Percentiles rank a stretch among this genome's conserved stretches.
Evolutionary conservation across 2,888 invertebrate genomes (phyloP).

Genomic region (Phanerotoma sp.): DNA sequence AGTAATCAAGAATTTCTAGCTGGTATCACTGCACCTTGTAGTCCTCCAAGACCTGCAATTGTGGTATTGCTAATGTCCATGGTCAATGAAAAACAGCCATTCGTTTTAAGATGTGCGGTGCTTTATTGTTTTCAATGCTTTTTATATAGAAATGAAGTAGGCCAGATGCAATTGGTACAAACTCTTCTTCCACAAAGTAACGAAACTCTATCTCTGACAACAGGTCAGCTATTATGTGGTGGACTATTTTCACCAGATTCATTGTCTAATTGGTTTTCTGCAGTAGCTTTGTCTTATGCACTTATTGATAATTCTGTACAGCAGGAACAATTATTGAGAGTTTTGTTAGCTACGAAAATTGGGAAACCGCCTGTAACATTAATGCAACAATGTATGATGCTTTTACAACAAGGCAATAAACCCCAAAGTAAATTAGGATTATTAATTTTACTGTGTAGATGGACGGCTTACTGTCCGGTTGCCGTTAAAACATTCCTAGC

Average conservation of each 20-base stretch:
- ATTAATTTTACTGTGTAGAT: slow-evolving; percentile 85
- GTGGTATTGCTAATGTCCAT: slow-evolving; percentile 96
- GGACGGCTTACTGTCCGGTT: slow-evolving; percentile 81
- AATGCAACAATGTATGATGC: slow-evolving; percentile 82
- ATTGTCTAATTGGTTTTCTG: slow-evolving; percentile 93
- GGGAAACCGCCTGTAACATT: slow-evolving; percentile 86
- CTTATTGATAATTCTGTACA: slow-evolving; percentile 81
- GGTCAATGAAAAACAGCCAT: slow-evolving; percentile 97
- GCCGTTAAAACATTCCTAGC: slow-evolving; percentile 83
- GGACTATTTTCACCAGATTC: slow-evolving; percentile 88
- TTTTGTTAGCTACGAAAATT: slow-evolving; percentile 82
- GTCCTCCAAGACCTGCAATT: slow-evolving; percentile 90
- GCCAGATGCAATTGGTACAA: slow-evolving; percentile 85
- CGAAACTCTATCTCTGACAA: slow-evolving; percentile 71
- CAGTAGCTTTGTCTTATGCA: slow-evolving; percentile 87
- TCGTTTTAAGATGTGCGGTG: slow-evolving; percentile 86
- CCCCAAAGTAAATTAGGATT: slow-evolving; percentile 85
- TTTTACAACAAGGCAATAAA: slow-evolving; percentile 79
- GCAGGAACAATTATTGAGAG: slow-evolving; percentile 89
- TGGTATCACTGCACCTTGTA: slow-evolving; percentile 87
- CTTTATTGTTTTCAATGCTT: slow-evolving; percentile 98
- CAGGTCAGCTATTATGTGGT: slow-evolving; percentile 86
- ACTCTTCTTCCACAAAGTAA: slow-evolving; percentile 87
- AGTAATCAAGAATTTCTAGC: slow-evolving; percentile 91
- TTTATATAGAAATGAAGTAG: slow-evolving; percentile 87